Evolutionary conservation across 2,888 invertebrate species (phyloP), one percentile per base, ranked within the genome.

Genomic region (Drosophila setosimentum): DNA sequence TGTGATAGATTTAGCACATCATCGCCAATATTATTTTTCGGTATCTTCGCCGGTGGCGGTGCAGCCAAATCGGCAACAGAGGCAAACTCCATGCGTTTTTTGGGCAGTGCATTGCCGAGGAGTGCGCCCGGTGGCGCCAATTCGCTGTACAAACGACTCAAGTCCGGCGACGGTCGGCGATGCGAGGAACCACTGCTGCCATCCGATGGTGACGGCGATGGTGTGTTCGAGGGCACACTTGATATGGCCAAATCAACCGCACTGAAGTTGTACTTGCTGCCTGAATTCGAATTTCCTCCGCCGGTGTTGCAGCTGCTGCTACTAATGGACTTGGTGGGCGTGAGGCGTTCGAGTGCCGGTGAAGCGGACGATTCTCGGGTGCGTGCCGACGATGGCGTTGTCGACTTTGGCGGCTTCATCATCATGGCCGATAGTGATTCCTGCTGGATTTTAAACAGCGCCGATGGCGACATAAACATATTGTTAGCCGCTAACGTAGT

Each of bases 401-500:
- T 93, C 2, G 93, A 92, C 80, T 94, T 94, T 3, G 93, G 93
- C 42, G 94, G 92, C 82, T 95, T 95, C 85, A 94, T 93, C 92
- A 95, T 95, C 66, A 95, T 93, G 40, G 93, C 93, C 63, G 93
- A 93, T 3, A 93, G 81, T 0, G 93, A 93, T 71, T 93, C 93
- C 75, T 92, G 94, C 78, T 96, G 96, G 94, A 96, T 95, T 93
- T 96, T 96, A 76, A 96, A 94, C 70, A 96, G 92, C 24, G 93
- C 91, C 40, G 96, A 95, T 24, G 96, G 96, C 10, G 96, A 95
- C 83, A 97, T 94, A 79, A 97, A 97, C 94, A 97, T 96, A 90
- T 96, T 97, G 85, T 96, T 96, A 1, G 96, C 96, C 11, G 96
- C 95, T 76, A 96, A 93, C 33, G 96, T 96, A 16, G 96, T 95